phyloP scores from a whole-genome alignment of 2,113 vertebrate species.

The Protobothrops mucrosquamatus region DNA sequence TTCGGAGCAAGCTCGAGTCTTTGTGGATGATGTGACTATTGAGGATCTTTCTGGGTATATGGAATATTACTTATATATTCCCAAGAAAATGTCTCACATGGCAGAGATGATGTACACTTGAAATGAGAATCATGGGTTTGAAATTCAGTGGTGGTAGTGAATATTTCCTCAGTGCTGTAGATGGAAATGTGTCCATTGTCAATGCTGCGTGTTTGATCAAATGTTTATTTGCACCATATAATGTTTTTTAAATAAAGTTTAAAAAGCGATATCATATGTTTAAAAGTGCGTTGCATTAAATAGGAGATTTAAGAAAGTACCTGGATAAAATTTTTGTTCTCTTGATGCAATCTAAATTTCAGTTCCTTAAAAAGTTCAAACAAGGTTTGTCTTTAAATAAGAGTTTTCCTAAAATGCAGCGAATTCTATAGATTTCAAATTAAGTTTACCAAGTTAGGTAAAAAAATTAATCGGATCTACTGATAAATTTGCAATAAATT shows the following conservation, averaged over 20 bases:
- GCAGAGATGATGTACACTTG: conserved; percentile 88
- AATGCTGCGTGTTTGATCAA: conserved; percentile 49
- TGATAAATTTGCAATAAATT: neutral
- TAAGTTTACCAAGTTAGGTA: conserved; percentile 21
- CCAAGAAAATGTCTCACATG: conserved; percentile 88
- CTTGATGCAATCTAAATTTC: neutral
- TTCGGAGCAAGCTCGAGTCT: conserved; percentile 80
- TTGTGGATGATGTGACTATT: conserved; percentile 94
- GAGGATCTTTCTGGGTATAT: conserved; percentile 99
- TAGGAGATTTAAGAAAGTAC: conserved; percentile 48
- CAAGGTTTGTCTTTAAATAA: neutral
- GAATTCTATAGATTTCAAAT: conserved; percentile 10
- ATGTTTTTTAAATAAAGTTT: conserved; percentile 61
- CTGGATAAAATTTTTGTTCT: conserved; percentile 2
- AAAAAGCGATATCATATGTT: conserved; percentile 55
- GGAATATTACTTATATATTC: conserved; percentile 92
- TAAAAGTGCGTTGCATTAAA: conserved; percentile 52
- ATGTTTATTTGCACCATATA: conserved; percentile 58
- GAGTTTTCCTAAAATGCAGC: neutral
- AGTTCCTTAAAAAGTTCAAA: neutral
- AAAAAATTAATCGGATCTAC: neutral
- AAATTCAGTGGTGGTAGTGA: conserved; percentile 39
- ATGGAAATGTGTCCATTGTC: conserved; percentile 40
- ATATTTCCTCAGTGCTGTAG: conserved; percentile 45
- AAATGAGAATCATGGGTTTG: conserved; percentile 27